Base-by-base conservation (phyloP, 2,888 invertebrate genomes). In the Dromius quadrimaculatus region DNA sequence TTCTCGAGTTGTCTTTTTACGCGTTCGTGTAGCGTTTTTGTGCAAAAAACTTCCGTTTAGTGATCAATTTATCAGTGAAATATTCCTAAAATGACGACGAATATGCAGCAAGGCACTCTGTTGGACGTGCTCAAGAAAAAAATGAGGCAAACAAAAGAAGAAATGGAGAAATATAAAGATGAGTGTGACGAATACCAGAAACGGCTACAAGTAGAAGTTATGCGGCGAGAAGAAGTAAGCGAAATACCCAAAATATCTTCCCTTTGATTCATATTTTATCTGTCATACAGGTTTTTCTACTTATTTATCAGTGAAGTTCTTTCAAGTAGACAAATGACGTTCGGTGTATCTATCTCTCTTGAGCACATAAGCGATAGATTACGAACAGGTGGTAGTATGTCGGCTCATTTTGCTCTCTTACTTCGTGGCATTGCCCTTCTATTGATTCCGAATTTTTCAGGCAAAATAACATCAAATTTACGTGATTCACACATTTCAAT, bases 81-180 rank as follows among this genome's bases (percentile, higher is more conserved):
- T 20, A 13, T 22, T 15, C 34, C 36, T 47, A 87, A 84, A 86
- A 94, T 93, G 93, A 92, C 93, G 87, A 89, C 93, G 83, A 93
- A 91, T 85, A 90, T 93, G 87, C 92, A 92, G 84, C 95, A 95
- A 87, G 95, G 95, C 82, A 92, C 94, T 81, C 91, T 98, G 79
- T 87, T 98, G 84, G 97, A 97, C 86, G 95, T 97, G 81, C 90
- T 98, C 81, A 98, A 98, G 90, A 97, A 97, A 90, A 99, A 98
- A 91, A 98, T 98, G 98, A 90, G 96, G 79, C 95, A 96, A 86
- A 95, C 97, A 79, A 97, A 97, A 87, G 97, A 97, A 85, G 98
- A 98, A 88, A 94, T 97, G 92, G 98, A 98, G 85, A 92, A 94
- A 85, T 95, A 95, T 87, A 97, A 95, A 87, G 98, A 98, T 85